These are phyloP conservation scores for Nesidiocoris tenuis DNA, from an alignment of 2,888 invertebrate species.

Conservation along the genomic window DNA sequence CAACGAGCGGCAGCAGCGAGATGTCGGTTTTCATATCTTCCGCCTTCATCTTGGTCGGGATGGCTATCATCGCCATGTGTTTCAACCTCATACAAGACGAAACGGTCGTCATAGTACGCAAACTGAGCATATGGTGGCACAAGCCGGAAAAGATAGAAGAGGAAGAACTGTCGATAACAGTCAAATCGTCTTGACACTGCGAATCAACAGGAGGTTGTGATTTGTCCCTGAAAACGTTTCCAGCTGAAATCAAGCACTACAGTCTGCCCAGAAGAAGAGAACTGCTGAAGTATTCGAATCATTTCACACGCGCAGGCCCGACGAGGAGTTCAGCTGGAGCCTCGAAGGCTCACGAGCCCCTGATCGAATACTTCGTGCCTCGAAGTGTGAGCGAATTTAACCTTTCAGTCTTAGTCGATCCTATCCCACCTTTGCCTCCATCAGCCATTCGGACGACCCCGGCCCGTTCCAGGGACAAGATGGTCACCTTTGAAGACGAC, in stretches of 20 bases:
- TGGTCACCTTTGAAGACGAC: slow-evolving; percentile 81
- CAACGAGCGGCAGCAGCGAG: slow-evolving; percentile 58
- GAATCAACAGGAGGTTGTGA: slow-evolving; percentile 57
- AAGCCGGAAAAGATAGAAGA: slow-evolving; percentile 54
- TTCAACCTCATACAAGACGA: slow-evolving; percentile 83
- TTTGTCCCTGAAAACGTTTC: slow-evolving; percentile 46
- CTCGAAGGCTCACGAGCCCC: slow-evolving; percentile 52
- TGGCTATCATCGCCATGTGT: slow-evolving; percentile 84
- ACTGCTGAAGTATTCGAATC: slow-evolving; percentile 46
- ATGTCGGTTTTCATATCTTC: slow-evolving; percentile 75
- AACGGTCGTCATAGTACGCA: slow-evolving; percentile 61
- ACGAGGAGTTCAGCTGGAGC: slow-evolving; percentile 54
- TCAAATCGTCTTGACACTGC: slow-evolving; percentile 61
- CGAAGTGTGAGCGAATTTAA: slow-evolving; percentile 82
- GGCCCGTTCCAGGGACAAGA: slow-evolving; percentile 64
- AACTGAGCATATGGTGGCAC: slow-evolving; percentile 55
- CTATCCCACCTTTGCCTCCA: slow-evolving; percentile 52
- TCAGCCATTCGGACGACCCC: slow-evolving; percentile 54
- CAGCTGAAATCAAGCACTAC: slow-evolving; percentile 49
- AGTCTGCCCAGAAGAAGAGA: slow-evolving; percentile 48
- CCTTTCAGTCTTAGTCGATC: slow-evolving; percentile 64
- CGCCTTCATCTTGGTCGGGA: slow-evolving; percentile 77
- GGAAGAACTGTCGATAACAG: slow-evolving; percentile 58
- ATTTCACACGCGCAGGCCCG: slow-evolving; percentile 48
- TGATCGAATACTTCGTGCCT: slow-evolving; percentile 80